phyloP scores from a whole-genome alignment of 2,888 invertebrate species.

The Dryomyza anilis region DNA sequence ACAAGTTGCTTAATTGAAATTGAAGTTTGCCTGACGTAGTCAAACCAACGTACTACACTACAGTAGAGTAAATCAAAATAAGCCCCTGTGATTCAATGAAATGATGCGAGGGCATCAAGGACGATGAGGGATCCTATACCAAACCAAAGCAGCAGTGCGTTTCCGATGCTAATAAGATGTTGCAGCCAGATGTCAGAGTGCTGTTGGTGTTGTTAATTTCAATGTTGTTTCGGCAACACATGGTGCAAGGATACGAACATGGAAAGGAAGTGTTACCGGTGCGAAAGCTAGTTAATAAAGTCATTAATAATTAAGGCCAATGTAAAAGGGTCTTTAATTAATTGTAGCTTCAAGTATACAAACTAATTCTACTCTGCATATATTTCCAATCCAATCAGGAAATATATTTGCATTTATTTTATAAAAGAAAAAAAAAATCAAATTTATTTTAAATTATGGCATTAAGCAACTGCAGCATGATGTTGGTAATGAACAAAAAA shows the following conservation, averaged over 20 bases:
- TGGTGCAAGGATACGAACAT: no score
- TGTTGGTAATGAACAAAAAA: no score
- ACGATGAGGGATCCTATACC: not conserved
- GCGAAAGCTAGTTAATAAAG: not conserved
- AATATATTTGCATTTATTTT: no score
- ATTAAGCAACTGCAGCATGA: no score
- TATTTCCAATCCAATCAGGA: no score
- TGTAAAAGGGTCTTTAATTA: no score
- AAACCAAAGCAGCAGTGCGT: not conserved
- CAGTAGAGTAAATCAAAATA: conserved; percentile 13
- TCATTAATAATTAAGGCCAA: conserved; percentile 9
- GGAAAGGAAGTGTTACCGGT: no score
- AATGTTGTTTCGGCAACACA: not conserved
- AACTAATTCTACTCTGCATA: no score
- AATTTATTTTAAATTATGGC: no score
- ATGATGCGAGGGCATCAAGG: not conserved
- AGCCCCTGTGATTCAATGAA: not conserved
- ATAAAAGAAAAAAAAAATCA: no score
- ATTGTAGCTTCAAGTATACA: no score
- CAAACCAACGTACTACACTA: not conserved
- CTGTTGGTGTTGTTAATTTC: not conserved
- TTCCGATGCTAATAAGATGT: not conserved
- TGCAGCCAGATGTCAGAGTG: not conserved
- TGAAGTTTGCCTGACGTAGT: conserved; percentile 6
- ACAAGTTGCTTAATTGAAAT: conserved; percentile 18